Evolutionary conservation across 2,113 vertebrate genomes (phyloP).

Genomic region (Pycnonotus jocosus): DNA sequence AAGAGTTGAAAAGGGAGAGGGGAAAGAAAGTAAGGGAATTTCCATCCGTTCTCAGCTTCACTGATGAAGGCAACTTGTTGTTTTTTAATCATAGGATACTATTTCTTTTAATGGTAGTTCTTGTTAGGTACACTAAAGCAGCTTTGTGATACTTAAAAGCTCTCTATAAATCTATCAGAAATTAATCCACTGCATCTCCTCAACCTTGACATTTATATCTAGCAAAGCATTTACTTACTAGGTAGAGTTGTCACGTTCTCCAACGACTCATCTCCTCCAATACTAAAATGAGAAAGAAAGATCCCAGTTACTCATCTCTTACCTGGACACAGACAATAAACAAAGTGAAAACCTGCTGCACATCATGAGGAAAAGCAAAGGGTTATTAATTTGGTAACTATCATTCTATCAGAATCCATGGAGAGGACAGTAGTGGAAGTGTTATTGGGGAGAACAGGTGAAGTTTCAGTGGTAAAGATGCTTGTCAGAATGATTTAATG

Average conservation of each 20-base stretch:
- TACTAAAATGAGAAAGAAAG: constrained; percentile 68
- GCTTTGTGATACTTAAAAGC: not conserved
- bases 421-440: not conserved
- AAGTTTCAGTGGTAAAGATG: not conserved
- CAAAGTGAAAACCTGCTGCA: not conserved
- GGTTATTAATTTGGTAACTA: not conserved
- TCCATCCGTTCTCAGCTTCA: not conserved
- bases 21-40: not conserved
- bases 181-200: not conserved
- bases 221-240: constrained; percentile 76
- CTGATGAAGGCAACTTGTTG: not conserved
- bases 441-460: not conserved
- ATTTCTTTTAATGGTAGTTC: not conserved
- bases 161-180: not conserved
- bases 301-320: not conserved
- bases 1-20: not conserved
- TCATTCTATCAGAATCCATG: not conserved
- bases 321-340: not conserved
- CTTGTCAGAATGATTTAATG: not conserved
- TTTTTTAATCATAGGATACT: not conserved
- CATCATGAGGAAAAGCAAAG: not conserved
- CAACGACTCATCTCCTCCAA: constrained; percentile 83
- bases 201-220: not conserved
- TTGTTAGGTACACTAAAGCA: not conserved
- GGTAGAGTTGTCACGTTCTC: constrained; percentile 83